Conservation (phyloP, 1,140 invertebrate species). For the Phortica variegata region DNA sequence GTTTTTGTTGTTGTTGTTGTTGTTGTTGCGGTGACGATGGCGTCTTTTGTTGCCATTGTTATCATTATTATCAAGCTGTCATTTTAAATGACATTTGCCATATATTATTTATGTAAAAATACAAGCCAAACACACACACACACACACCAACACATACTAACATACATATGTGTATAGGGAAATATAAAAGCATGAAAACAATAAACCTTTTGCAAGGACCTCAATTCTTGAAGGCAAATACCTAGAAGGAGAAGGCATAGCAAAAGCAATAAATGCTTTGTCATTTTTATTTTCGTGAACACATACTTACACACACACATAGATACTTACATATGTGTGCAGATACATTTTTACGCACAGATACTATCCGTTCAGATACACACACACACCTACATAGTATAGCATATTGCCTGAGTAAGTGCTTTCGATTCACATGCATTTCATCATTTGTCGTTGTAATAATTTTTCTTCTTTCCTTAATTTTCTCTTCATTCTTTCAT, state of each 20-base stretch:
- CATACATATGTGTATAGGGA: neutral
- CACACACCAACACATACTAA: too few relatives aligned
- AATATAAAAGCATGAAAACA: slow-evolving; percentile 6
- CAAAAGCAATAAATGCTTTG: too few relatives aligned
- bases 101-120: slow-evolving; percentile 45
- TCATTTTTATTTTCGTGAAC: slow-evolving; percentile 12
- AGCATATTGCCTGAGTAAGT: too few relatives aligned
- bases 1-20: slow-evolving; percentile 22
- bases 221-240: too few relatives aligned
- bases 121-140: too few relatives aligned
- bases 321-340: neutral
- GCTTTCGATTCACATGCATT: neutral
- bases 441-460: neutral
- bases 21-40: slow-evolving; percentile 18
- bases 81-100: slow-evolving; percentile 56
- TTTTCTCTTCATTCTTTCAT: too few relatives aligned
- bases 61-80: slow-evolving; percentile 53
- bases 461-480: too few relatives aligned
- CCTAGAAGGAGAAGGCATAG: too few relatives aligned
- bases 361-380: too few relatives aligned
- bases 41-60: slow-evolving; percentile 1
- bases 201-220: too few relatives aligned
- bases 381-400: too few relatives aligned
- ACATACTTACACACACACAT: slow-evolving; percentile 21
- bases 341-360: too few relatives aligned